Evolutionary conservation across 23 tunicate species (phyloP).

Genomic region (Styela clava): DNA sequence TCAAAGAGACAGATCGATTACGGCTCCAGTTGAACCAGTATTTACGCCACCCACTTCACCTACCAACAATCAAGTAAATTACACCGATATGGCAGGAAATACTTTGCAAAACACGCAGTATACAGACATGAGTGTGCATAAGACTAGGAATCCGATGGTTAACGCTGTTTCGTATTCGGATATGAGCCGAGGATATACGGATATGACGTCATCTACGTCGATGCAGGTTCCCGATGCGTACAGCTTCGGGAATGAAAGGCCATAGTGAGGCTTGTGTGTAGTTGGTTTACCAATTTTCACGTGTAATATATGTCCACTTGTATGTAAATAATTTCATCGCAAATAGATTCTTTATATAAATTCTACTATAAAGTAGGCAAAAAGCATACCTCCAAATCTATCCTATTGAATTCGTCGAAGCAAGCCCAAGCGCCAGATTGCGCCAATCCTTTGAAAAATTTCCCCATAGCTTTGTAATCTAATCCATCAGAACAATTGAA

Average conservation of each 20-base stretch:
- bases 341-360: too few species aligned
- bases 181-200: background rate
- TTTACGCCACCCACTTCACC: background rate
- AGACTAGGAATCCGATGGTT: background rate
- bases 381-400: conserved; percentile 94
- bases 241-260: background rate
- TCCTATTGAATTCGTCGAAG: conserved; percentile 90
- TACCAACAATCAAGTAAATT: background rate
- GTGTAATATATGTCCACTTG: too few species aligned
- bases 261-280: background rate
- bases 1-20: background rate
- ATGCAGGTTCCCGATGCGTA: background rate
- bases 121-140: background rate
- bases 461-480: conserved; percentile 93
- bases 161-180: background rate
- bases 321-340: too few species aligned
- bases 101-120: background rate
- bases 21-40: background rate
- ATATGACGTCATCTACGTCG: background rate
- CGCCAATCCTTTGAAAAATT: conserved; percentile 88
- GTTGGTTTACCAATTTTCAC: too few species aligned
- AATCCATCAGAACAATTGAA: conserved; percentile 92
- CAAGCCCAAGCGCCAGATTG: conserved; percentile 98
- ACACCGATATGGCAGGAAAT: background rate
- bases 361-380: too few species aligned